Percentiles rank a stretch among this genome's conserved stretches.
Evolutionary conservation across 2,888 invertebrate genomes (phyloP).

Genomic region (Cancer borealis): DNA sequence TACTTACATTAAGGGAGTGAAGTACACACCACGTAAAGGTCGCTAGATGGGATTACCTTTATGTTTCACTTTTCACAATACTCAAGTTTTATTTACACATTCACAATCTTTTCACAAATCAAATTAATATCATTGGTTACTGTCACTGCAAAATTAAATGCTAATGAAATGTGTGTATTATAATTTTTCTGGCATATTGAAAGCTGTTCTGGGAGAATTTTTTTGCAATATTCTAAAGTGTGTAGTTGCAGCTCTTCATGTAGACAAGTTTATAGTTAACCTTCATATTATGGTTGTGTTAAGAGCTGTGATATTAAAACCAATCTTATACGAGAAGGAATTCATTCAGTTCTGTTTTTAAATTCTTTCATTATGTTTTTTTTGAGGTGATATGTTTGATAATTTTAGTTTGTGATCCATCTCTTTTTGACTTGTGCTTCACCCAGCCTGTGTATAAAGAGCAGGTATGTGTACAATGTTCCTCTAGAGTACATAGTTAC

Average conservation of each 20-base stretch:
- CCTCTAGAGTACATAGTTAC: background rate
- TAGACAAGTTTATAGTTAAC: background rate
- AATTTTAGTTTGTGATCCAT: background rate
- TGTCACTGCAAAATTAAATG: too few species aligned
- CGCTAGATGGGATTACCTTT: too few species aligned
- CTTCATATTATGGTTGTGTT: constrained; percentile 6
- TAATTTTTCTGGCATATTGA: background rate
- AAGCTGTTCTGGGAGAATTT: background rate
- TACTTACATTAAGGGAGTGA: too few species aligned
- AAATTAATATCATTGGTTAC: too few species aligned
- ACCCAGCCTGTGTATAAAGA: background rate
- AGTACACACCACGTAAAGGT: too few species aligned
- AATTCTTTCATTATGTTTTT: background rate
- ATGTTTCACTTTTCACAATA: too few species aligned
- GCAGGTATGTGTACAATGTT: background rate
- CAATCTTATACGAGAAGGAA: background rate
- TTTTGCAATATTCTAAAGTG: background rate
- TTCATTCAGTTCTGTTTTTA: background rate
- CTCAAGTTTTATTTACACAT: too few species aligned
- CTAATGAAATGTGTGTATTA: background rate
- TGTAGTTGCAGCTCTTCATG: background rate
- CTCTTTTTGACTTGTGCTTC: background rate
- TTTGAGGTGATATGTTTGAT: background rate
- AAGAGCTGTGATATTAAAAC: constrained; percentile 2
- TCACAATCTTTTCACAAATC: too few species aligned